A percentile compares a stretch with the other conserved stretches of the same genome.
Evolutionary conservation across 2,113 vertebrate species (phyloP).

Genomic region (Scolopax mira): DNA sequence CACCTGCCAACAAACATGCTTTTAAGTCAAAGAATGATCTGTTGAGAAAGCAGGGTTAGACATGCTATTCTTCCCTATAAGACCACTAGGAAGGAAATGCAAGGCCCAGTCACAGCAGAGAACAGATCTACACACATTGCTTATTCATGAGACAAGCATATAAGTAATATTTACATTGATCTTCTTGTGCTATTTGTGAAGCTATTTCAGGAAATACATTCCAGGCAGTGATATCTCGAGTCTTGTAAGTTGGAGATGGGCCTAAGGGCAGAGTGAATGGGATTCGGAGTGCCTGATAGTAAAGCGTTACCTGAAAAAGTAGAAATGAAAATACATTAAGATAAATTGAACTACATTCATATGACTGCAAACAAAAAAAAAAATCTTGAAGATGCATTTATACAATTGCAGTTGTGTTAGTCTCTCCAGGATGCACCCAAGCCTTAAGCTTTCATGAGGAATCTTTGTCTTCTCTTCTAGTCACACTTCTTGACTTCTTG

Average conservation of each 20-base stretch:
- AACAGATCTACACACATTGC: background rate
- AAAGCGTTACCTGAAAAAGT: slow-evolving; percentile 65
- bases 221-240: slow-evolving; percentile 41
- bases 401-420: background rate
- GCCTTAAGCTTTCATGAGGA: background rate
- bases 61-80: background rate
- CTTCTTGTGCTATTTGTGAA: slow-evolving; percentile 47
- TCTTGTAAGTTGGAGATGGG: slow-evolving; percentile 1
- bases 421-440: background rate
- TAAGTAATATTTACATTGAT: slow-evolving; percentile 66
- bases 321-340: slow-evolving; percentile 39
- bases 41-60: background rate
- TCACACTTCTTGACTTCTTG: background rate
- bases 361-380: background rate
- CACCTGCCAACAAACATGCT: background rate
- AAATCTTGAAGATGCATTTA: background rate
- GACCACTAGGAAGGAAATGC: background rate
- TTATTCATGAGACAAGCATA: slow-evolving; percentile 21
- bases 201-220: slow-evolving; percentile 51
- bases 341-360: background rate
- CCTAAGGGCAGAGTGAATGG: slow-evolving; percentile 53
- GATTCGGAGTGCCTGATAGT: slow-evolving; percentile 49
- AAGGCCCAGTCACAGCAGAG: background rate
- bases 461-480: background rate
- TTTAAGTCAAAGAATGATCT: background rate